These are phyloP conservation scores for Parapristionchus giblindavisi DNA, from an alignment of 2,888 invertebrate species.

Conservation along the genomic window DNA sequence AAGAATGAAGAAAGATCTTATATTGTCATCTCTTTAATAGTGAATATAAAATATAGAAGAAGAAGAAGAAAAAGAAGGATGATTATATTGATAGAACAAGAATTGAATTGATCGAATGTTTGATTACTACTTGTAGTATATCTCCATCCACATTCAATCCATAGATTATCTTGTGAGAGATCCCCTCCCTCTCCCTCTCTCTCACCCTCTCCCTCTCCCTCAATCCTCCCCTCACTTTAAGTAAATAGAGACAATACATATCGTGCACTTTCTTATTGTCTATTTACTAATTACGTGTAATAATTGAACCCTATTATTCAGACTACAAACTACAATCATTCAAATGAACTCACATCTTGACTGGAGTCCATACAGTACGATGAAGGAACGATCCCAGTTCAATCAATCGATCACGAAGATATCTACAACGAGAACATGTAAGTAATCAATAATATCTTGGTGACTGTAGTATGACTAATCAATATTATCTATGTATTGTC, in stretches of 20 bases:
- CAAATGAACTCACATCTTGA: slow-evolving; percentile 41
- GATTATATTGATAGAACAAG: background rate
- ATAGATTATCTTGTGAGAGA: background rate
- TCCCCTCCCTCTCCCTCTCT: background rate
- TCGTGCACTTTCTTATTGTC: background rate
- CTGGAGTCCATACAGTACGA: slow-evolving; percentile 42
- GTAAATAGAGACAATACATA: too few relatives aligned
- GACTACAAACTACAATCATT: background rate
- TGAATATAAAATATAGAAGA: background rate
- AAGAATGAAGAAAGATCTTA: background rate
- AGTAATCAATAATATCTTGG: background rate
- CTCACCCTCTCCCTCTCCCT: background rate
- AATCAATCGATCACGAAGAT: slow-evolving; percentile 41
- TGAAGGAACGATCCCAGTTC: slow-evolving; percentile 42
- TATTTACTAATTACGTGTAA: background rate
- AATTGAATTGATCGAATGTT: background rate
- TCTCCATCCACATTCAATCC: background rate
- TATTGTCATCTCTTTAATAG: slow-evolving; percentile 3
- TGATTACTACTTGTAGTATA: background rate
- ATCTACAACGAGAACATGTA: slow-evolving; percentile 38
- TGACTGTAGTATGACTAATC: too few relatives aligned
- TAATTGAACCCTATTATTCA: background rate
- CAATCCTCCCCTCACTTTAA: background rate
- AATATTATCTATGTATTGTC: too few relatives aligned
- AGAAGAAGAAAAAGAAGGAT: background rate